Base-by-base conservation (phyloP, 1,140 invertebrate genomes). In the Nomia melanderi region DNA sequence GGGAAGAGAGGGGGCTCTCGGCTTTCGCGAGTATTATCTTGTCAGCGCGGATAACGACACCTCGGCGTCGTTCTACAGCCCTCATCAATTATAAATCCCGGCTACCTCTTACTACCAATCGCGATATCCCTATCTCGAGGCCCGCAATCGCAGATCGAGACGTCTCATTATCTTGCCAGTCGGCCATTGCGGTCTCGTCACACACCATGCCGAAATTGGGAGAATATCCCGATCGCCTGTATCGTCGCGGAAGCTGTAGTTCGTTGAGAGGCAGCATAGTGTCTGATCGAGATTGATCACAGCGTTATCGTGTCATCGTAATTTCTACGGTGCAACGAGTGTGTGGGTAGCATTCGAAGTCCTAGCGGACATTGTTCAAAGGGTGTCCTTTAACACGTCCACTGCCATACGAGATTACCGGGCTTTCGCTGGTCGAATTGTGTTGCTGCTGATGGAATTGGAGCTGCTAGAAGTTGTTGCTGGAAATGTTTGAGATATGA, bases 41-140 rank as follows among this genome's bases (percentile, higher is more conserved):
- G 89, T 90, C 89, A 90, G 85, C 83, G 78, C 50, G 88, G 88
- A 90, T 90, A 90, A 90, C 88, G 89, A 90, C 88, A 90, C 88
- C 89, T 89, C 82, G 87, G 85, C 82, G 88, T 86, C 88, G 86
- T 87, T 84, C 88, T 87, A 88, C 86, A 88, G 82, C 88, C 87
- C 89, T 89, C 89, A 90, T 90, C 89, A 90, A 90, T 90, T 90
- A 90, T 90, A 90, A 90, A 90, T 89, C 87, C 87, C 83, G 77
- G 75, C 78, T 81, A 78, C 75, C 79, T 86, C 82, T 86, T 63
- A 79, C 82, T 80, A 86, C 85, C 86, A 86, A 88, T 90, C 88
- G 86, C 70, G 79, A 88, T 86, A 90, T 86, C 87, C 87, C 83
- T 80, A 87, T 88, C 84, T 81, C 72, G 80, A 65, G 78, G 80